Evolutionary conservation across 2,888 invertebrate species (phyloP), one percentile per base, ranked within the genome.

Genomic region (Ferrisia virgata): DNA sequence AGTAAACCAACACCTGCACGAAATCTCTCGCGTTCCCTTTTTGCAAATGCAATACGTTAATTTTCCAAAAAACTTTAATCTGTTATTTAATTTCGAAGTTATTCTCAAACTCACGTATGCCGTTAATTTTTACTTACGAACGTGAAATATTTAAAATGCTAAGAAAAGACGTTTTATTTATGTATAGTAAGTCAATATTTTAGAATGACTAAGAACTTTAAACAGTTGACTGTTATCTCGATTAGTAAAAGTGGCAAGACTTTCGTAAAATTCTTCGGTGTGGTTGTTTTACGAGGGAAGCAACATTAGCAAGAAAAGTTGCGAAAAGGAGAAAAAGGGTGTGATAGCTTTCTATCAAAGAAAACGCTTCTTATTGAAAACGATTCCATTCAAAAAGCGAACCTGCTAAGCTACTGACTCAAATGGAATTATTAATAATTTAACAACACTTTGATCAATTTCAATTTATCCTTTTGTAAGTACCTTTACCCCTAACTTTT

Each of bases 391-490:
- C 82, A 82, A 64, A 64, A 82, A 82, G 69, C 82, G 69, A 82
- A 39, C 58, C 69, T 39, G 40, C 69, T 22, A 69, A 82, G 82
- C 36, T 82, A 53, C 82, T 40, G 82, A 82, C 64, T 82, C 82
- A 82, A 82, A 82, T 82, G 82, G 82, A 82, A 82, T 82, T 82
- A 82, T 82, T 82, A 82, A 82, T 82, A 82, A 82, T 82, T 82
- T 82, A 82, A 82, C 82, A 82, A 82, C 82, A 82, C 82, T 82
- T 82, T 82, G 82, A 82, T 82, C 82, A 82, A 82, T 82, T 82
- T 58, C 82, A 82, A 82, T 82, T 69, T 82, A 82, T 82, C 82
- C 82, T 82, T 47, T 82, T 53, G 64, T 82, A 82, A 82, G 82
- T 82, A 82, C 69, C 82, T 69, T 82, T 81, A 81, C 81, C 53